These are phyloP conservation scores for Holocentrus rufus DNA, from an alignment of 2,797 vertebrate genomes.

Conservation along the genomic window DNA sequence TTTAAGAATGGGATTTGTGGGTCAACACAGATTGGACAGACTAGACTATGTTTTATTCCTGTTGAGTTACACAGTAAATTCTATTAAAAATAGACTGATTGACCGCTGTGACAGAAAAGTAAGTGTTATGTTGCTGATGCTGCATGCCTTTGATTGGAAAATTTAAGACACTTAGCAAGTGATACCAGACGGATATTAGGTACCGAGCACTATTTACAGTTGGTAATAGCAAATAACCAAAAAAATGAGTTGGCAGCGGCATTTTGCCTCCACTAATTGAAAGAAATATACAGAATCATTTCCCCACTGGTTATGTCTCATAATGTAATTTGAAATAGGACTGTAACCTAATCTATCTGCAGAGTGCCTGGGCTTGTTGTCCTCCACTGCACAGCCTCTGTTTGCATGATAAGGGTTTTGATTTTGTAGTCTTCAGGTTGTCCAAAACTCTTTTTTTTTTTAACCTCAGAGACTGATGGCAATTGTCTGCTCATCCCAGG, in stretches of 20 bases:
- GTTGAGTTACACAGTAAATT: not conserved
- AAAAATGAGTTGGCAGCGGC: slow-evolving; percentile 35
- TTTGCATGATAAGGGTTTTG: slow-evolving; percentile 34
- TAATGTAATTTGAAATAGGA: slow-evolving; percentile 42
- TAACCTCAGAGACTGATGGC: slow-evolving; percentile 18
- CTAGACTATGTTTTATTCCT: not conserved
- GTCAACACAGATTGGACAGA: not conserved
- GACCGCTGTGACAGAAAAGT: too few species aligned
- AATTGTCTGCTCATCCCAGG: slow-evolving; percentile 25
- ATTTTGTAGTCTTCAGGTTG: slow-evolving; percentile 38
- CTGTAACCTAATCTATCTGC: slow-evolving; percentile 30
- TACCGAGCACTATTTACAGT: slow-evolving; percentile 22
- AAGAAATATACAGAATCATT: slow-evolving; percentile 35
- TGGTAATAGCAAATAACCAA: slow-evolving; percentile 9
- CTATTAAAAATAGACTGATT: not conserved
- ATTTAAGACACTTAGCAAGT: not conserved
- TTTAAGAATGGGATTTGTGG: not conserved
- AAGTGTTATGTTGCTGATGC: not conserved
- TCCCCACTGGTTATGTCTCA: slow-evolving; percentile 32
- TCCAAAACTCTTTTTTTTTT: slow-evolving; percentile 20
- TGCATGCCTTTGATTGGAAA: not conserved
- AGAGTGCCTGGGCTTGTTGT: slow-evolving; percentile 4
- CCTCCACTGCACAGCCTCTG: slow-evolving; percentile 4
- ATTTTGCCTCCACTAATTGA: slow-evolving; percentile 31
- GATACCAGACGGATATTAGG: slow-evolving; percentile 21